Conservation (phyloP, 2,113 vertebrate genomes). For the Brevimyrus niger region DNA sequence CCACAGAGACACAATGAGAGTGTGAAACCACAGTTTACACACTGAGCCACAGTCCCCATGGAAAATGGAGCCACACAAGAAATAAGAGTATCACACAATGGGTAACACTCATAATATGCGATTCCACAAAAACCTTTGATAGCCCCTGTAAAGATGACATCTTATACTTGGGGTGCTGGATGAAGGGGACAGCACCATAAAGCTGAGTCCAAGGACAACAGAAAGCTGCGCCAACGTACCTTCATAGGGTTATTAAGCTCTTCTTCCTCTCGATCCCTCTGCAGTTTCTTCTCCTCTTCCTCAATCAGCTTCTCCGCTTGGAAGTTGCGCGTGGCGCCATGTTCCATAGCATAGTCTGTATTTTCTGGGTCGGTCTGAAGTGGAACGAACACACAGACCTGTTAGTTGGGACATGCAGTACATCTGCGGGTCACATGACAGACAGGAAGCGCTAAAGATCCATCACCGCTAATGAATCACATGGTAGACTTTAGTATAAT, state of each 20-base stretch:
- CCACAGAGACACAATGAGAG: neutral
- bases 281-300: constrained; percentile 82
- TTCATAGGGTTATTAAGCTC: constrained; percentile 98
- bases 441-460: neutral
- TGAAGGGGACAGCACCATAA: neutral
- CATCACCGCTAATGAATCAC: neutral
- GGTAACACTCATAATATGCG: neutral
- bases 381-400: neutral
- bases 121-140: neutral
- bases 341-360: constrained; percentile 94
- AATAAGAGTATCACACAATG: neutral
- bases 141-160: neutral
- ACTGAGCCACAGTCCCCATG: neutral
- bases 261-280: constrained; percentile 85
- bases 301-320: constrained; percentile 91
- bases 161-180: neutral
- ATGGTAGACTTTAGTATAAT: neutral
- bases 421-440: neutral
- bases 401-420: neutral
- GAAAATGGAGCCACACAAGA: neutral
- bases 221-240: constrained; percentile 48
- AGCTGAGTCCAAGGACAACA: neutral
- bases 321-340: constrained; percentile 87
- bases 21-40: neutral
- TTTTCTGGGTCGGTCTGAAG: constrained; percentile 88